Percentiles rank a stretch among this genome's conserved stretches.
Conservation (phyloP, 2,113 vertebrate species). For the Macheiramphus alcinus region DNA sequence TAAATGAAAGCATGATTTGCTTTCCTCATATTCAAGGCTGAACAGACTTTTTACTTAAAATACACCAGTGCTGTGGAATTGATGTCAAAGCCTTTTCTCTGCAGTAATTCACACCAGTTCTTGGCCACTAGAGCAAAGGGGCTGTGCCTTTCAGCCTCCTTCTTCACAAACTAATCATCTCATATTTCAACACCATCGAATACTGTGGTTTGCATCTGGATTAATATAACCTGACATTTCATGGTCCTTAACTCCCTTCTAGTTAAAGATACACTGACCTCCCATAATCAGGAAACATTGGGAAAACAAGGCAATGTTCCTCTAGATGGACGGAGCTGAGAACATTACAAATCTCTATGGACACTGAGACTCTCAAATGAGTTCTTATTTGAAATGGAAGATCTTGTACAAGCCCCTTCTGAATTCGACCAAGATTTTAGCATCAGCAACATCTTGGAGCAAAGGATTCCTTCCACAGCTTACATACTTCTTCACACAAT, state of each 20-base stretch:
- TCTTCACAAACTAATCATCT: slow-evolving; percentile 72
- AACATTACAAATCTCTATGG: neutral
- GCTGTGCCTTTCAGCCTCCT: slow-evolving; percentile 54
- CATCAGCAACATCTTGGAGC: neutral
- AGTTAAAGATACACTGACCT: slow-evolving; percentile 13
- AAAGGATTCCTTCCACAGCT: neutral
- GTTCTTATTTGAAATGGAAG: neutral
- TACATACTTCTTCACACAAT: neutral
- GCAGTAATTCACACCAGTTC: neutral
- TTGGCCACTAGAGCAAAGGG: neutral
- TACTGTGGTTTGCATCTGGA: slow-evolving; percentile 53
- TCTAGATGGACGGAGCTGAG: neutral
- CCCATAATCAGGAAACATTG: neutral
- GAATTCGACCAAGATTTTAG: neutral
- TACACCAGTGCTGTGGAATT: neutral
- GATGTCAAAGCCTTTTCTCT: neutral
- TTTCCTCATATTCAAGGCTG: neutral
- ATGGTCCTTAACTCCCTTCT: slow-evolving; percentile 15
- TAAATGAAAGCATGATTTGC: neutral
- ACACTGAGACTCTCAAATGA: accelerated
- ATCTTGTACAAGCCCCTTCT: neutral
- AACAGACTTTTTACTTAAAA: neutral
- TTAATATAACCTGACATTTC: slow-evolving; percentile 61
- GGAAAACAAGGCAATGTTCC: neutral
- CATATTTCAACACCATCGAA: slow-evolving; percentile 84